Percentiles rank a stretch among this genome's conserved stretches.
Evolutionary conservation across 2,888 invertebrate genomes (phyloP).

Genomic region (Scelioninae gen. 1): DNA sequence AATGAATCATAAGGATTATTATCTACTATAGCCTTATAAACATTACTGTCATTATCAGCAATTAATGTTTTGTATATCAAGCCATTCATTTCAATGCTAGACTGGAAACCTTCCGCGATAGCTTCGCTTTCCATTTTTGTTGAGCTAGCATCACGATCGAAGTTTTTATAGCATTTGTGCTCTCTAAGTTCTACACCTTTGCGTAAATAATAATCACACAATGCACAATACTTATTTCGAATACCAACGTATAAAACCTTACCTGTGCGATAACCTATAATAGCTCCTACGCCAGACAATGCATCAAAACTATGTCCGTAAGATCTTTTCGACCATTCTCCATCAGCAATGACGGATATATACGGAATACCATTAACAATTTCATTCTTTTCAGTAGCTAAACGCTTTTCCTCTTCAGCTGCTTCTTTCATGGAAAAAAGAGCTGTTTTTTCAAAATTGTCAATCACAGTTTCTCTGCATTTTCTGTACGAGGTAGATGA

Average conservation of each 20-base stretch:
- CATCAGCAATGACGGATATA: slow-evolving; percentile 62
- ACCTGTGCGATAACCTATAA: slow-evolving; percentile 22
- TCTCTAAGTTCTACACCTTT: slow-evolving; percentile 43
- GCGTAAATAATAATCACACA: slow-evolving; percentile 34
- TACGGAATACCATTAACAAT: slow-evolving; percentile 55
- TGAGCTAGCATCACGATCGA: slow-evolving; percentile 14
- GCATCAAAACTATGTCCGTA: slow-evolving; percentile 37
- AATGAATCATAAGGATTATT: slow-evolving; percentile 69
- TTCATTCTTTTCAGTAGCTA: slow-evolving; percentile 50
- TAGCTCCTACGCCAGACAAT: slow-evolving; percentile 39
- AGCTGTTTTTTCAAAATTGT: slow-evolving; percentile 21
- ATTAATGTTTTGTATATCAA: slow-evolving; percentile 66
- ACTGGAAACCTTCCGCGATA: slow-evolving; percentile 62
- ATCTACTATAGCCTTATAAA: slow-evolving; percentile 75
- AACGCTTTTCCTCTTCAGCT: slow-evolving; percentile 46
- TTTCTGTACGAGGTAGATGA: slow-evolving; percentile 1
- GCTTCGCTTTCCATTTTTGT: slow-evolving; percentile 57
- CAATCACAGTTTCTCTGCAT: slow-evolving; percentile 24
- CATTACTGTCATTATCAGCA: slow-evolving; percentile 78
- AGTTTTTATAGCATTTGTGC: slow-evolving; percentile 75
- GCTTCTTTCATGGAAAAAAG: slow-evolving; percentile 44
- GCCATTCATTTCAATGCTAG: slow-evolving; percentile 61
- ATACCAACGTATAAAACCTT: slow-evolving; percentile 38
- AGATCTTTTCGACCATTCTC: slow-evolving; percentile 53
- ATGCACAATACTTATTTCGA: slow-evolving; percentile 26